A percentile compares a stretch with the other conserved stretches of the same genome.
phyloP scores from a whole-genome alignment of 1,140 invertebrate genomes.

The Cotesia vestalis region DNA sequence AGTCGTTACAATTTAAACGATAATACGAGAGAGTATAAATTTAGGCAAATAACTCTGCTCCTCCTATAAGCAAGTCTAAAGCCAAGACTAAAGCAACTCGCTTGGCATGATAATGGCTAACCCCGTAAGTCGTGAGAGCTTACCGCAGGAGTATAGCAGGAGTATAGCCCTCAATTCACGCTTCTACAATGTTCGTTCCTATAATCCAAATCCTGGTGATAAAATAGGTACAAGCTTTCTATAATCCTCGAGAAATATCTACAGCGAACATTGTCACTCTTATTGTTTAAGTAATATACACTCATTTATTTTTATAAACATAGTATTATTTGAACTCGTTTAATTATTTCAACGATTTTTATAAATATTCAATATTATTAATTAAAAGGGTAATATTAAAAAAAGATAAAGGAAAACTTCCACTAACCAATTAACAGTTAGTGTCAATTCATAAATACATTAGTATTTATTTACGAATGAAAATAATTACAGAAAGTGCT shows the following conservation, averaged over 20 bases:
- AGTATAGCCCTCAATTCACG: constrained; percentile 25
- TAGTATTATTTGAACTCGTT: too few relatives aligned
- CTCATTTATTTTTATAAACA: too few relatives aligned
- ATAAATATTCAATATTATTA: too few relatives aligned
- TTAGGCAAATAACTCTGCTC: constrained; percentile 9
- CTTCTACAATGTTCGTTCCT: constrained; percentile 26
- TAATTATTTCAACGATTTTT: too few relatives aligned
- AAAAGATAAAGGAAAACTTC: too few relatives aligned
- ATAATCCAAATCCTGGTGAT: constrained; percentile 29
- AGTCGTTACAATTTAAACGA: constrained; percentile 26
- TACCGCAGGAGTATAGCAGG: constrained; percentile 14
- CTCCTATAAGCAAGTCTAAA: constrained; percentile 14
- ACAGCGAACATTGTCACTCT: background rate
- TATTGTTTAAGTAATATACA: background rate
- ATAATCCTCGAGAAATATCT: constrained; percentile 16
- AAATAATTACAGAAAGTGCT: too few relatives aligned
- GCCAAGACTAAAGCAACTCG: constrained; percentile 26
- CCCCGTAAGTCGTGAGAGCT: constrained; percentile 28
- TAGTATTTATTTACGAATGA: too few relatives aligned
- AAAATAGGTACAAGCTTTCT: constrained; percentile 21
- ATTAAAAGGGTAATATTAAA: too few relatives aligned
- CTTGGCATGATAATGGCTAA: constrained; percentile 28
- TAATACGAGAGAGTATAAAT: constrained; percentile 22
- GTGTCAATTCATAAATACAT: too few relatives aligned
- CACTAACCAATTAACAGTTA: too few relatives aligned